Base-by-base conservation (phyloP, 2,888 invertebrate genomes). In the Perdita meconis region DNA sequence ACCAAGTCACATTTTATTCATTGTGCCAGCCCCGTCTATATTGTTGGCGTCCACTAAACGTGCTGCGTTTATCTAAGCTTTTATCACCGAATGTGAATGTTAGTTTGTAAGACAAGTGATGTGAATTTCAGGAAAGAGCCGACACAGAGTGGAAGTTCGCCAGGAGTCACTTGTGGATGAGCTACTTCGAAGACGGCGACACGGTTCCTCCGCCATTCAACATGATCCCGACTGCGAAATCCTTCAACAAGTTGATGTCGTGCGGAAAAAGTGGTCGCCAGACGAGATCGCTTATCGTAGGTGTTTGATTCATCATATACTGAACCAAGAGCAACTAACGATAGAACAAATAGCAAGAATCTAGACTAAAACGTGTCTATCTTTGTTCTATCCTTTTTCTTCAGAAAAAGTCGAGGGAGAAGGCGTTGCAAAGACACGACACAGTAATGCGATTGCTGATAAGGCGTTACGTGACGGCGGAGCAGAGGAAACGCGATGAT, bases 131-230 rank as follows among this genome's bases (percentile, higher is more conserved):
- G 97, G 98, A 98, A 94, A 95, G 98, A 89, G 96, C 98, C 2
- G 99, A 99, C 89, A 96, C 96, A 0, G 98, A 99, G 93, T 99
- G 99, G 99, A 99, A 99, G 93, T 99, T 98, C 90, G 98, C 98
- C 0, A 94, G 99, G 57, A 97, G 97, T 83, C 97, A 97, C 90
- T 93, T 99, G 55, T 99, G 99, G 98, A 98, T 99, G 94, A 98
- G 98, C 87, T 99, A 98, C 92, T 99, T 99, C 90, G 98, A 97
- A 86, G 97, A 96, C 78, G 97, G 97, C 0, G 97, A 97, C 84
- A 98, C 98, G 0, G 95, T 98, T 0, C 98, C 99, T 0, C 96
- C 98, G 0, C 98, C 98, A 0, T 99, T 99, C 93, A 99, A 98
- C 92, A 95, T 98, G 86, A 95, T 98, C 63, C 98, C 98, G 3